These are phyloP conservation scores for Actinemys pallida DNA, from an alignment of 2,113 vertebrate genomes.

Conservation along the genomic window DNA sequence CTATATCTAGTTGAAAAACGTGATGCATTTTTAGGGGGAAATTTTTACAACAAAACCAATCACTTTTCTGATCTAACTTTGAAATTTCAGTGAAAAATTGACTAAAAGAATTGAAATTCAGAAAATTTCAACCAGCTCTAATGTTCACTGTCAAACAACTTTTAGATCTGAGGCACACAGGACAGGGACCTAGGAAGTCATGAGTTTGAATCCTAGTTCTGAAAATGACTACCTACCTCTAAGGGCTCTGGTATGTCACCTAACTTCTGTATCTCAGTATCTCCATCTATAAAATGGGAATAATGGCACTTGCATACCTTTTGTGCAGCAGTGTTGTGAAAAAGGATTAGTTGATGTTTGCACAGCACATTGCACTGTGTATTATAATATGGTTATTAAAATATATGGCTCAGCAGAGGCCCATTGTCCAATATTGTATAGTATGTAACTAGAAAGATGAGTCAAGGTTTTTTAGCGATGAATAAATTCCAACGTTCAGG, in stretches of 20 bases:
- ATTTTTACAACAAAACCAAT: too few relatives aligned
- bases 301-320: not conserved
- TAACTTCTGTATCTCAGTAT: not conserved
- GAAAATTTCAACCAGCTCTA: not conserved
- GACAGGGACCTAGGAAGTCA: not conserved
- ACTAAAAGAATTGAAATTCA: too few relatives aligned
- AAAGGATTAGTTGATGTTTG: conserved; percentile 22
- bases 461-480: not conserved
- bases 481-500: not conserved
- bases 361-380: not conserved
- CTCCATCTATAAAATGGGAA: not conserved
- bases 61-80: not conserved
- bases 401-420: not conserved
- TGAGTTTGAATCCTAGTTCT: not conserved
- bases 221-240: not conserved
- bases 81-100: not conserved
- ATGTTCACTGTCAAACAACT: not conserved
- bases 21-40: too few relatives aligned
- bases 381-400: conserved; percentile 3
- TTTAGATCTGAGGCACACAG: not conserved
- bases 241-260: not conserved
- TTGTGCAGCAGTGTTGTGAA: not conserved
- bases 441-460: not conserved
- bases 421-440: not conserved
- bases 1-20: not conserved